Evolutionary conservation across 2,113 vertebrate species (phyloP).

Genomic region (Fregata magnificens): DNA sequence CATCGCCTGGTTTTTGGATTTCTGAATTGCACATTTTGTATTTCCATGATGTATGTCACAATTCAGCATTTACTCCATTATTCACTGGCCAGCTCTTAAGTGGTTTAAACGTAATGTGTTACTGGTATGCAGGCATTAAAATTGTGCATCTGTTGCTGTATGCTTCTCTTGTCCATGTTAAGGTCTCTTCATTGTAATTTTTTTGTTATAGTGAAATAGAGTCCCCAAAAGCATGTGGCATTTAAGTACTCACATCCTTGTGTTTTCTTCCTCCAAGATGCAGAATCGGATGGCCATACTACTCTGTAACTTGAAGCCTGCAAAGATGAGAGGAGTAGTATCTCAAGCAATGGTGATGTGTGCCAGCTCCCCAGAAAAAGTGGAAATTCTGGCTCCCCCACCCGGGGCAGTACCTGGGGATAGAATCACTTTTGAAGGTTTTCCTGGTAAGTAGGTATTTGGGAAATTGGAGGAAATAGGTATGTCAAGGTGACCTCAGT

Average conservation of each 20-base stretch:
- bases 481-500: not conserved
- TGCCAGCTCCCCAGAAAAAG: conserved; percentile 88
- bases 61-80: not conserved
- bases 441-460: conserved; percentile 79
- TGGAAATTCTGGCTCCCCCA: conserved; percentile 91
- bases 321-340: conserved; percentile 88
- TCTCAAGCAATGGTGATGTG: conserved; percentile 96
- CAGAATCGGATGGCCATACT: conserved; percentile 92
- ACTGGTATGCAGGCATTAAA: not conserved
- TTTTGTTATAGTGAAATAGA: not conserved
- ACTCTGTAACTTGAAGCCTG: conserved; percentile 92
- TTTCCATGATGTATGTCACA: not conserved
- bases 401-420: conserved; percentile 84
- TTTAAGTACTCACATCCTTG: not conserved
- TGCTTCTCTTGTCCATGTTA: not conserved
- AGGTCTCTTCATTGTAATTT: not conserved
- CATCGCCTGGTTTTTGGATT: not conserved
- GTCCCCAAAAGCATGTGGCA: not conserved
- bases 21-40: not conserved
- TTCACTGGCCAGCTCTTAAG: not conserved
- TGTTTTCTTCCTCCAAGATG: conserved; percentile 77
- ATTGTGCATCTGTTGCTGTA: not conserved
- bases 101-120: not conserved
- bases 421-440: conserved; percentile 85
- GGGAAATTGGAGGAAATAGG: not conserved